phyloP scores from a whole-genome alignment of 2,113 vertebrate genomes.

The Takifugu flavidus region DNA sequence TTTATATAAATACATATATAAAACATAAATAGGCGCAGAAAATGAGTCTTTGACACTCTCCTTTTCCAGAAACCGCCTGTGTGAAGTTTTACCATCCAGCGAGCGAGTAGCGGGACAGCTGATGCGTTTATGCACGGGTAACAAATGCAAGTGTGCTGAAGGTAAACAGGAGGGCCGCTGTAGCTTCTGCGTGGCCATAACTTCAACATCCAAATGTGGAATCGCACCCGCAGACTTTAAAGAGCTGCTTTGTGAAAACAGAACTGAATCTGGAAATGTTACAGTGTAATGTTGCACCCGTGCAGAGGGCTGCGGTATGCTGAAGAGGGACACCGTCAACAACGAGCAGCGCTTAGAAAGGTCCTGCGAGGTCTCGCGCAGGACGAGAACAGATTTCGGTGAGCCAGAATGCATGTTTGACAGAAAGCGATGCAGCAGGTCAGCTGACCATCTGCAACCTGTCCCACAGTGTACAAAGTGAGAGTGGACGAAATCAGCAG shows the following conservation, averaged over 20 bases:
- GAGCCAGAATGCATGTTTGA: constrained; percentile 13
- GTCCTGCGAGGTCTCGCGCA: constrained; percentile 70
- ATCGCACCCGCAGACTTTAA: too few species aligned
- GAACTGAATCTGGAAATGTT: not conserved
- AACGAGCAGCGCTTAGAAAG: constrained; percentile 41
- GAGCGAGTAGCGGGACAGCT: not conserved
- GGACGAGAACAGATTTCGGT: constrained; percentile 66
- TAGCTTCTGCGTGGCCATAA: too few species aligned
- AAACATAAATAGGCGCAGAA: too few species aligned
- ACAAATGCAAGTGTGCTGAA: not conserved
- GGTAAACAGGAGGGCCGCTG: not conserved
- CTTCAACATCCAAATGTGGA: too few species aligned
- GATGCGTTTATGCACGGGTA: not conserved
- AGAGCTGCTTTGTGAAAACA: not conserved
- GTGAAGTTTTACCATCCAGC: not conserved
- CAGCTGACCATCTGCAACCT: constrained; percentile 5
- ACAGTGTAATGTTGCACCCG: not conserved
- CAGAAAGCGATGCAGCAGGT: not conserved
- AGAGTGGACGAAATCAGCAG: constrained; percentile 9
- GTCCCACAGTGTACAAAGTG: constrained; percentile 63
- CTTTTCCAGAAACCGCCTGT: not conserved
- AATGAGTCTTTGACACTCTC: too few species aligned
- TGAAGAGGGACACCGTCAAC: constrained; percentile 17
- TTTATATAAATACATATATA: too few species aligned
- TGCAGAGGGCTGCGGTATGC: constrained; percentile 81